A percentile compares a stretch with the other conserved stretches of the same genome.
Evolutionary conservation across 2,113 vertebrate genomes (phyloP).

Genomic region (Nannospalax galili): DNA sequence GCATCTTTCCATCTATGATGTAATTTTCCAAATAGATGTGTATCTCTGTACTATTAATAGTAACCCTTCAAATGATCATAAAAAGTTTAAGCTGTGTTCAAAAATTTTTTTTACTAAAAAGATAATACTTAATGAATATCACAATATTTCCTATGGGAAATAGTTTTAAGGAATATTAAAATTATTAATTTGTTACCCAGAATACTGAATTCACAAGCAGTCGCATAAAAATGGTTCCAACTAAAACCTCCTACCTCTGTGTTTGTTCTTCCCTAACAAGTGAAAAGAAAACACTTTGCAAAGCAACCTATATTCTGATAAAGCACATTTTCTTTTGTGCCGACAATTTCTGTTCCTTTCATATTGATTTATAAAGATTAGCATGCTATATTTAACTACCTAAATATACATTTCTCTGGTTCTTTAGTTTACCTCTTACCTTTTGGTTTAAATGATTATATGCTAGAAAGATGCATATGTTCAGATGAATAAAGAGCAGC

Average conservation of each 20-base stretch:
- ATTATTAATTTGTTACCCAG: not conserved
- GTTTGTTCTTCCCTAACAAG: constrained; percentile 34
- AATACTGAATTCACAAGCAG: constrained; percentile 36
- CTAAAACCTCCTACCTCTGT: not conserved
- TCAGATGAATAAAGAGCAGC: constrained; percentile 34
- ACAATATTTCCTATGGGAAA: not conserved
- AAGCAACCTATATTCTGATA: not conserved
- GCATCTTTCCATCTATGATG: no score
- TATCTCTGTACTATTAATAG: not conserved
- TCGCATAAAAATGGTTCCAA: not conserved
- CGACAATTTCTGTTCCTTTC: constrained; percentile 47
- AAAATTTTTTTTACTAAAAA: not conserved
- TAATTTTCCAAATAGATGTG: not conserved
- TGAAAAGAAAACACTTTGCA: not conserved
- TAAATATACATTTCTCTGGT: constrained; percentile 45
- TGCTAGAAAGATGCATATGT: not conserved
- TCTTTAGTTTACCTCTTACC: constrained; percentile 30
- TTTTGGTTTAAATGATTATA: constrained; percentile 50
- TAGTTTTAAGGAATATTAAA: not conserved
- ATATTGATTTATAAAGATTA: constrained; percentile 57
- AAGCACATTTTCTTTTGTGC: not conserved
- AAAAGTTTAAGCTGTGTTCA: not conserved
- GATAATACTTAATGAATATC: constrained; percentile 7
- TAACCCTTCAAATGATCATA: not conserved
- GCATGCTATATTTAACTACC: constrained; percentile 34